A percentile compares a stretch with the other conserved stretches of the same genome.
phyloP scores from a whole-genome alignment of 2,888 invertebrate genomes.

The Drosophila limbata region DNA sequence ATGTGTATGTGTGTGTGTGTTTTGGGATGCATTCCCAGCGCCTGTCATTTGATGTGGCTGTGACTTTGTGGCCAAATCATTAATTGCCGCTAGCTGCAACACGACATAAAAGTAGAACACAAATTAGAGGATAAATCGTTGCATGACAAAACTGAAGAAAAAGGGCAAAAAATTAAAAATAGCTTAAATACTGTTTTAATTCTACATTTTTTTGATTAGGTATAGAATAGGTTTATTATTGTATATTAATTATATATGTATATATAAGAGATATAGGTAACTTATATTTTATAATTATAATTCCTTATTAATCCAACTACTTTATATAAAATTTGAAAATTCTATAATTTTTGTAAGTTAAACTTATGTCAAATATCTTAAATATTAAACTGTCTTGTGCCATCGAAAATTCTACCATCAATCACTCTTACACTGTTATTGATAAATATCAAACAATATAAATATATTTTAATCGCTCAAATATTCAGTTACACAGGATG shows the following conservation, averaged over 20 bases:
- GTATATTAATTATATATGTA: too few relatives aligned
- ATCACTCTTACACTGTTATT: conserved; percentile 1
- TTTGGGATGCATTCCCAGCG: conserved; percentile 58
- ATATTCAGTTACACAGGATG: conserved; percentile 26
- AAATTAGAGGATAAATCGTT: conserved; percentile 65
- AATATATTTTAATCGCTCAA: not conserved
- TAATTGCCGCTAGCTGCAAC: conserved; percentile 72
- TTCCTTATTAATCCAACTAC: not conserved
- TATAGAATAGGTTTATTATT: not conserved
- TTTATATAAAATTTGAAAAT: too few relatives aligned
- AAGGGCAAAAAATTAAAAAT: too few relatives aligned
- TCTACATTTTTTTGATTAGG: not conserved
- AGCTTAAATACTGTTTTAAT: not conserved
- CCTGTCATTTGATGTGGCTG: conserved; percentile 79
- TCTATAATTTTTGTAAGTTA: not conserved
- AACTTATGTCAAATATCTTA: not conserved
- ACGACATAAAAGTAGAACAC: conserved; percentile 55
- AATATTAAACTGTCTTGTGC: not conserved
- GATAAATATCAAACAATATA: not conserved
- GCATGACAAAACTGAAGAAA: conserved; percentile 19
- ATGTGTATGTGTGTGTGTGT: conserved; percentile 23
- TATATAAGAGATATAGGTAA: too few relatives aligned
- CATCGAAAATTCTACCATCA: not conserved
- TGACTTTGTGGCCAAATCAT: conserved; percentile 80
- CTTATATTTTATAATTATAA: not conserved